Evolutionary conservation across 2,797 vertebrate genomes (phyloP).

Genomic region (Coluber constrictor): DNA sequence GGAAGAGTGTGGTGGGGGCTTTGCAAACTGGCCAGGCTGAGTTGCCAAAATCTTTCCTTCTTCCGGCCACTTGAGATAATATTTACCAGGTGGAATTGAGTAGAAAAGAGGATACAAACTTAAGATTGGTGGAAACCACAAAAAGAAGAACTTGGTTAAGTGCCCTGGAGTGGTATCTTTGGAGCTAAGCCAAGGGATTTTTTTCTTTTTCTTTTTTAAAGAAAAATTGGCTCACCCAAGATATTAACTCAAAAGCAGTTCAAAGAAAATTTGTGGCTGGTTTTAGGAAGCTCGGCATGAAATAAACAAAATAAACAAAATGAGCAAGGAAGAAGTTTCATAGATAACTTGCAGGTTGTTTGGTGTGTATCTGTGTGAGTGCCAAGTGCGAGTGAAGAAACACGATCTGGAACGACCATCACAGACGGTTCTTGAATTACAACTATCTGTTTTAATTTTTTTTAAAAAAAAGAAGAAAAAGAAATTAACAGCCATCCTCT

Average conservation of each 20-base stretch:
- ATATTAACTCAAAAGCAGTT: not conserved
- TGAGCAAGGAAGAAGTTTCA: not conserved
- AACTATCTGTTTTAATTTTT: too few relatives aligned
- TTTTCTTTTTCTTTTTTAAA: too few relatives aligned
- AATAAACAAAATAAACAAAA: not conserved
- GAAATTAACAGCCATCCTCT: not conserved
- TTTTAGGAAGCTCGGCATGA: not conserved
- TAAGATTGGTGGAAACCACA: slow-evolving; percentile 28
- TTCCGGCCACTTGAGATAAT: slow-evolving; percentile 34
- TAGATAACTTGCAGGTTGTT: not conserved
- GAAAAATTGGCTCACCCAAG: not conserved
- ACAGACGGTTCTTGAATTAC: too few relatives aligned
- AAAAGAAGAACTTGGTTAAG: slow-evolving; percentile 27
- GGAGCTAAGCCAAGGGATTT: not conserved
- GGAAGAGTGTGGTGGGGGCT: not conserved
- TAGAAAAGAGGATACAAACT: slow-evolving; percentile 39
- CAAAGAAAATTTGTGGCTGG: not conserved
- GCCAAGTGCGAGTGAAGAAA: not conserved
- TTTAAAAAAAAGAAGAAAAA: too few relatives aligned
- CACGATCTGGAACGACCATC: too few relatives aligned
- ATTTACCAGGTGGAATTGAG: slow-evolving; percentile 45
- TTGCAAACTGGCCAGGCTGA: not conserved
- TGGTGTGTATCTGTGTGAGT: not conserved
- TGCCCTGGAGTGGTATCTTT: not conserved
- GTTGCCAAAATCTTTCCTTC: slow-evolving; percentile 44